Evolutionary conservation across 2,113 vertebrate species (phyloP).

Genomic region (Gnathonemus longibarbis): DNA sequence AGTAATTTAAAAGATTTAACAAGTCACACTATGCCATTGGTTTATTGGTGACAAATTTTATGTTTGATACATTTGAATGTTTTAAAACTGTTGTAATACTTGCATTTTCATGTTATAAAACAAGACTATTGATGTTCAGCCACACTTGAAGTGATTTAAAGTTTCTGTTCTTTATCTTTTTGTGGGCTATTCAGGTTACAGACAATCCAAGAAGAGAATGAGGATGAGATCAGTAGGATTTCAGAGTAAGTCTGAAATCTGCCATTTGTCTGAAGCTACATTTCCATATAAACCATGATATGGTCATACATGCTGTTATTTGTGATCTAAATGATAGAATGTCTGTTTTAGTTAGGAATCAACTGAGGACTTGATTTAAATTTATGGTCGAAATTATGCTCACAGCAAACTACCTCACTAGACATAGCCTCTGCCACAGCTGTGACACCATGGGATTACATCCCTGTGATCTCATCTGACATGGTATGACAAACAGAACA

Average conservation of each 20-base stretch:
- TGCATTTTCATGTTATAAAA: background rate
- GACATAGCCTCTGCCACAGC: background rate
- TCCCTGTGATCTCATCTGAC: background rate
- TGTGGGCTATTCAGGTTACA: constrained; percentile 43
- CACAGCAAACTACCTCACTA: background rate
- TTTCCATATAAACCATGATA: background rate
- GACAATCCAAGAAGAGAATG: constrained; percentile 36
- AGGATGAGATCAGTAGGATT: constrained; percentile 28
- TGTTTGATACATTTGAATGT: background rate
- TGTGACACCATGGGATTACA: background rate
- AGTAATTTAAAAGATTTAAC: background rate
- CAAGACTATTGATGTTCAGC: background rate
- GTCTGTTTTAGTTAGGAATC: background rate
- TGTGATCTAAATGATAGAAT: background rate
- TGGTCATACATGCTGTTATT: background rate
- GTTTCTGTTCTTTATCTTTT: background rate
- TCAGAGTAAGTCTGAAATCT: constrained; percentile 53
- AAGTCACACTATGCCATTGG: background rate
- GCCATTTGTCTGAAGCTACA: background rate
- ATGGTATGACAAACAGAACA: background rate
- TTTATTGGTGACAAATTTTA: background rate
- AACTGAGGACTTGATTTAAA: background rate
- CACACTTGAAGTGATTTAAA: background rate
- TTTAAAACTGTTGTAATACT: background rate
- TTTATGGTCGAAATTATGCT: background rate